A percentile compares a stretch with the other conserved stretches of the same genome.
These are phyloP conservation scores for Porites cylindrica DNA, from an alignment of 92 coral and sea anemone genomes.

Conservation along the genomic window DNA sequence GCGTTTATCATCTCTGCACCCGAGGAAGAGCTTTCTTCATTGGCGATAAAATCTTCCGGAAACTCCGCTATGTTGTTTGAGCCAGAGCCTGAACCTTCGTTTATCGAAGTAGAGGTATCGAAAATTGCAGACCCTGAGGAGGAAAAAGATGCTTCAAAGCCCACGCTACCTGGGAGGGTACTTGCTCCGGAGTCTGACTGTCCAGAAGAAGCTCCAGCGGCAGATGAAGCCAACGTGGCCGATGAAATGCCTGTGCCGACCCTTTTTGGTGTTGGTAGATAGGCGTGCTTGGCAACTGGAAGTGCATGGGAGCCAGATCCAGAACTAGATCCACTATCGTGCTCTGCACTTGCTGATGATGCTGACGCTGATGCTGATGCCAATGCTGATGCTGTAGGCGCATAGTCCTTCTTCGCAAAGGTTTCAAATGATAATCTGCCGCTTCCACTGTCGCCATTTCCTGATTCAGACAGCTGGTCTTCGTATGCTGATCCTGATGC, in stretches of 20 bases:
- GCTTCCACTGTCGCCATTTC: slow-evolving; percentile 36
- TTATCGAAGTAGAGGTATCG: slow-evolving; percentile 59
- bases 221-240: slow-evolving; percentile 36
- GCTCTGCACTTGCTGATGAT: slow-evolving; percentile 38
- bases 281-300: slow-evolving; percentile 28
- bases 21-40: slow-evolving; percentile 42
- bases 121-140: slow-evolving; percentile 83
- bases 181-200: slow-evolving; percentile 35
- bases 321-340: slow-evolving; percentile 47
- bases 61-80: slow-evolving; percentile 66
- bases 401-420: slow-evolving; percentile 25
- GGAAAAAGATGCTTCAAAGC: slow-evolving; percentile 74
- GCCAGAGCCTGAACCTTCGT: slow-evolving; percentile 59
- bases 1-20: slow-evolving; percentile 44
- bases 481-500: slow-evolving; percentile 43
- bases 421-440: slow-evolving; percentile 5
- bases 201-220: slow-evolving; percentile 48
- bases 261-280: slow-evolving; percentile 40
- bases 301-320: slow-evolving; percentile 38
- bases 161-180: slow-evolving; percentile 73
- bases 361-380: slow-evolving; percentile 25
- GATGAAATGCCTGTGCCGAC: slow-evolving; percentile 43
- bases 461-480: slow-evolving; percentile 12
- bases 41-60: slow-evolving; percentile 43
- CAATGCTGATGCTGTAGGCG: slow-evolving; percentile 30